Evolutionary conservation across 2,113 vertebrate species (phyloP), one percentile per base, ranked within the genome.

Genomic region (Ptychochromis oligacanthus): DNA sequence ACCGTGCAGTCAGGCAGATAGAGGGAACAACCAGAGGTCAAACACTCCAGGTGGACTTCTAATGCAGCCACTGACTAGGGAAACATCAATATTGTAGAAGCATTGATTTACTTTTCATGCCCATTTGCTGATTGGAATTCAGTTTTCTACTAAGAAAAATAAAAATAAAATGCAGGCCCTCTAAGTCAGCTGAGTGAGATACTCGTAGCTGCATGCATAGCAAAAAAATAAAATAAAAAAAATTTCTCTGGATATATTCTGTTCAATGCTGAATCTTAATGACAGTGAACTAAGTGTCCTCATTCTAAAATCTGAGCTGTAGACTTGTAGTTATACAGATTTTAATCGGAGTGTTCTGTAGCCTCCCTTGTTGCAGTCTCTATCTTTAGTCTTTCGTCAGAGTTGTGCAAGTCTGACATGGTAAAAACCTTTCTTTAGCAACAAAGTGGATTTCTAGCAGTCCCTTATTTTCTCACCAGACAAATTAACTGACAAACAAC

Each of bases 1-100:
- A 38, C 34, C 58, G 57, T 81, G 84, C 59, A 89, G 58, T 88
- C 80, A 82, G 60, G 78, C 77, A 43, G 62, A 91, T 75, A 43
- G 81, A 72, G 72, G 81, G 79, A 52, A 82, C 77, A 81, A 61
- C 72, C 54, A 85, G 61, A 75, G 87, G 84, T 91, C 80, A 89
- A 89, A 72, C 6, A 40, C 85, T 86, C 75, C 58, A 79, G 80
- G 74, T 83, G 57, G 70, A 77, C 60, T 77, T 57, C 60, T 10
- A 26, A 28, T 70, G 67, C 9, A 59, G 62, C 22, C 46, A 59
- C 78, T 55, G 81, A 72, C 43, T 43, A 65, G 0, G 17, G 20
- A 76, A 82, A 82, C 65, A 84, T 80, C 54, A 43, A 28, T 60
- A 24, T 15, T 55, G 58, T 20, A 54, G 31, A 5, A 81, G 34